Base-by-base conservation (phyloP, 1,140 invertebrate genomes). In the Lethrus apterus region DNA sequence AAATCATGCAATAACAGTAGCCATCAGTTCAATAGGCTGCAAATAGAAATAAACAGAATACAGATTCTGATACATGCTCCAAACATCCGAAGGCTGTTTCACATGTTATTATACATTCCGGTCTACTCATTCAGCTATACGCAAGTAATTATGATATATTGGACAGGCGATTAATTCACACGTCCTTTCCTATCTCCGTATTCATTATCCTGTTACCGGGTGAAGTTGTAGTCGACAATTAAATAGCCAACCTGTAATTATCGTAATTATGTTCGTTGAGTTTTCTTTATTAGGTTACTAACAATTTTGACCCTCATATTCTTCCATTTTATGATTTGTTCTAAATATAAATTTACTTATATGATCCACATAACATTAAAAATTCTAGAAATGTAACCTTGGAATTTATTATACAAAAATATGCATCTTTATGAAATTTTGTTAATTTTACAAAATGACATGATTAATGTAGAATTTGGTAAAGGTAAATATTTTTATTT, bases 141-240 rank as follows among this genome's bases (percentile, higher is more conserved):
- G 13, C 26, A 49, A 33, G 32, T 50, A 50, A 50, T 50, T 50
- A 50, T 50, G 48, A 50, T 50, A 40, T 50, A 45, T 45, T 41
- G 42, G 42, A 44, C 42, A 44, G 30, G 42, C 31, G 46, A 48
- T 48, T 48, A 48, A 48, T 48, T 48, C 29, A 48, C 36, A 35
- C 36, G 40, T 43, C 46, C 36, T 46, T 33, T 45, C 20, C 43
- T 42, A 42, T 42, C 24, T 23, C 17, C 35, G 43, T 45, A 42
- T 31, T 45, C 31, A 35, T 45, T 45, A 34, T 45, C 32, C 43
- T 35, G 43, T 35, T 45, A 35, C 30, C 18, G 43, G 7, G 29
- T 11, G 29, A 18, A 15, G 30, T 35, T 45, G 43, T 45, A 21
- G 35, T 14, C 40, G 29, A 42, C 40, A 42, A 42, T 42, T 42